Percentiles rank a stretch among this genome's conserved stretches.
These are phyloP conservation scores for Amblyornis subalaris DNA, from an alignment of 2,113 vertebrate species.

Conservation along the genomic window DNA sequence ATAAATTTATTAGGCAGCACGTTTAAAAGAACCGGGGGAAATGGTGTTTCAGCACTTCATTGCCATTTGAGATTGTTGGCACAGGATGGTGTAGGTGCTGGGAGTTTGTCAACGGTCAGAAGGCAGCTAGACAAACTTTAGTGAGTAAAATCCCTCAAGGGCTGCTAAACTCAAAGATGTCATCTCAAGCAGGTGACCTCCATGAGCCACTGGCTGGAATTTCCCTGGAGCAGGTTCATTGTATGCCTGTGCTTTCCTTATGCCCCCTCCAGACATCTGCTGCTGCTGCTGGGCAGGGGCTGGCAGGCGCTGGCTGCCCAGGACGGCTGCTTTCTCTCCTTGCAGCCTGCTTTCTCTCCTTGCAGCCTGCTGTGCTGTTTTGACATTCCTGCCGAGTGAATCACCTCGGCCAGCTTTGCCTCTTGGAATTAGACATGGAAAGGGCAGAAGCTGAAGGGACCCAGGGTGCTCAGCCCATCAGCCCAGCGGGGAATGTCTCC, in stretches of 20 bases:
- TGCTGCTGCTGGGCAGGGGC: neutral
- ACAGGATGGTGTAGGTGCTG: neutral
- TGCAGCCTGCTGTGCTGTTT: neutral
- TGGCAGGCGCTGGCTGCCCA: neutral
- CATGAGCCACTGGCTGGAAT: neutral
- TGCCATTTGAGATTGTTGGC: neutral
- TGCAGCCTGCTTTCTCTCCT: neutral
- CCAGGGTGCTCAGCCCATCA: fast-evolving
- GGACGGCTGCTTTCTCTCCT: neutral
- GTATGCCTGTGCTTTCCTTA: neutral
- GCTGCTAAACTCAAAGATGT: neutral
- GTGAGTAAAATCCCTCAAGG: neutral
- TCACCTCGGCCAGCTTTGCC: neutral
- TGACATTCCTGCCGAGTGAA: neutral
- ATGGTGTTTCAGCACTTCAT: neutral
- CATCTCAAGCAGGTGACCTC: neutral
- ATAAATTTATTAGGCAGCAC: neutral
- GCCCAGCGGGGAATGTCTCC: fast-evolving
- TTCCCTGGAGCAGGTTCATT: neutral
- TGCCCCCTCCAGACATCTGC: neutral
- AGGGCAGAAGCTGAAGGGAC: neutral
- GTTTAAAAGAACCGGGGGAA: neutral
- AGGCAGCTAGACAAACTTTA: neutral
- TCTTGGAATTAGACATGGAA: neutral
- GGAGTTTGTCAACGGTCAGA: neutral